phyloP scores from a whole-genome alignment of 2,797 vertebrate genomes.

The Anableps anableps region DNA sequence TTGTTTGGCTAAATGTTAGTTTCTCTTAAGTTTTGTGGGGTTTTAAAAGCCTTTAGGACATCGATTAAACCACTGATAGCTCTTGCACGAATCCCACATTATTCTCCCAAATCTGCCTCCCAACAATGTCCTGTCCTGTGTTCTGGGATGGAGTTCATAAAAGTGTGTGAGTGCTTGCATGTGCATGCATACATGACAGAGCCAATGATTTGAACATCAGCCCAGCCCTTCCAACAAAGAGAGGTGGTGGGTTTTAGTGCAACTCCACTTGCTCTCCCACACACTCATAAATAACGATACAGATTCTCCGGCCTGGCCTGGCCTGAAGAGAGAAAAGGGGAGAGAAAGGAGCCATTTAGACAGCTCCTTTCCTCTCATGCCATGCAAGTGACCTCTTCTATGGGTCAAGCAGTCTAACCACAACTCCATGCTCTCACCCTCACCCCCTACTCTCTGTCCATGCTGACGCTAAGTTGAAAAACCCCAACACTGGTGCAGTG shows the following conservation, averaged over 20 bases:
- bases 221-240: conserved; percentile 66
- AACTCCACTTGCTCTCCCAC: conserved; percentile 72
- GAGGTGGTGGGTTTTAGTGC: conserved; percentile 63
- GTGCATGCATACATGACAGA: conserved; percentile 69
- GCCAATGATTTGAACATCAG: conserved; percentile 70
- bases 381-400: conserved; percentile 77
- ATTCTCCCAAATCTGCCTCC: conserved; percentile 75
- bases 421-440: conserved; percentile 37
- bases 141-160: conserved; percentile 67
- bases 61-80: conserved; percentile 70
- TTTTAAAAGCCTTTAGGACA: conserved; percentile 46
- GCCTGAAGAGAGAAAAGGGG: conserved; percentile 49
- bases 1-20: neutral
- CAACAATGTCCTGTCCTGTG: conserved; percentile 74
- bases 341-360: conserved; percentile 77
- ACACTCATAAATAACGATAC: conserved; percentile 80
- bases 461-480: conserved; percentile 71
- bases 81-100: conserved; percentile 72
- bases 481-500: conserved; percentile 46
- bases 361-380: conserved; percentile 74
- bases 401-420: conserved; percentile 72
- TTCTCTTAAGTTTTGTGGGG: neutral
- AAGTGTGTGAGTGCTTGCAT: conserved; percentile 51
- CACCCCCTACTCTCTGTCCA: conserved; percentile 22
- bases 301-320: conserved; percentile 62